Base-by-base conservation (phyloP, 1,140 invertebrate species). In the Heliconius himera region DNA sequence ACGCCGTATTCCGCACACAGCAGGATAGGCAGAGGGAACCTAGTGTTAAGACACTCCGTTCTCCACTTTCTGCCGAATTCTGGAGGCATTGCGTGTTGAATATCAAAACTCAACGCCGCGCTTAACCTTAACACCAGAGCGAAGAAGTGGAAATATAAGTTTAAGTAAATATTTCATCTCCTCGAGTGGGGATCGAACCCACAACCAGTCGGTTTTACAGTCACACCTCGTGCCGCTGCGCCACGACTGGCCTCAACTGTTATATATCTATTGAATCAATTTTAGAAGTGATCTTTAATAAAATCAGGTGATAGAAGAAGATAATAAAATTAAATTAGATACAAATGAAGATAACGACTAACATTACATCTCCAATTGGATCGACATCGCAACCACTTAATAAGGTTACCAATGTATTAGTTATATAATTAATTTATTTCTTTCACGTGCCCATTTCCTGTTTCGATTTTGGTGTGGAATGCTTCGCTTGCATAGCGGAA, bases 391-490 rank as follows among this genome's bases (percentile, higher is more conserved):
- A 56, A 78, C 41, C 81, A 73, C 78, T 80, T 82, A 82, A 76
- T 81, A 76, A 76, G 71, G 78, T 83, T 83, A 82, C 81, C 80
- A 84, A 80, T 82, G 33, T 84, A 83, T 82, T 82, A 81, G 66
- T 84, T 83, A 82, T 74, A 80, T 82, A 82, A 83, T 81, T 83
- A 72, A 86, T 82, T 82, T 66, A 87, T 83, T 84, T 80, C 26
- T 22, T 79, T 82, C 86, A 84, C 86, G 83, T 83, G 60, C 60
- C 20, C 33, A 74, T 73, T 85, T 86, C 86, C 86, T 85, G 83
- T 81, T 77, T 76, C 80, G 29, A 83, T 84, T 85, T 87, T 83
- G 81, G 82, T 80, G 41, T 74, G 85, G 77, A 82, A 83, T 80
- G 73, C 79, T 77, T 84, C 74, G 41, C 76, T 82, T 80, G 74